These are phyloP conservation scores for Misgurnus mizolepis DNA, from an alignment of 2,113 vertebrate genomes.

Conservation along the genomic window DNA sequence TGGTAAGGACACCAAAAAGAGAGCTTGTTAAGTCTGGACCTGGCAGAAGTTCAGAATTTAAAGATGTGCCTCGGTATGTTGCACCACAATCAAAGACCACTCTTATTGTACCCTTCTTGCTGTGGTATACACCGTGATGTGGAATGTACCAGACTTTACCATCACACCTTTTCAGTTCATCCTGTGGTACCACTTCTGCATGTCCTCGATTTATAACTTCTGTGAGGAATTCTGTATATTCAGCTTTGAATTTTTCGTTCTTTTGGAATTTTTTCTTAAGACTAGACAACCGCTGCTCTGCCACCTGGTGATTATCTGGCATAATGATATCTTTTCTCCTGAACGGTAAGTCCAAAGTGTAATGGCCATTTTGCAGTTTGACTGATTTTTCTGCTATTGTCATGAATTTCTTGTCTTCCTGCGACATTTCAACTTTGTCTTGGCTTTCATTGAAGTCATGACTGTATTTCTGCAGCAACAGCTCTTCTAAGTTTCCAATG, in stretches of 20 bases:
- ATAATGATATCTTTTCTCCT: neutral
- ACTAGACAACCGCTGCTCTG: neutral
- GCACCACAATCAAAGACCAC: no score
- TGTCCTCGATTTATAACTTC: no score
- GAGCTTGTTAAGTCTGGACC: constrained; percentile 25
- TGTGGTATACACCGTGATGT: no score
- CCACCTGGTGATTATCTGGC: constrained; percentile 26
- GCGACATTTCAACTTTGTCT: neutral
- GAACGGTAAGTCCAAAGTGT: constrained; percentile 13
- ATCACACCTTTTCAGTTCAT: neutral
- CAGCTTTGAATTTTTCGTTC: neutral
- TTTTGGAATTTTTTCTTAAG: no score
- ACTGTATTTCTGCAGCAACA: no score
- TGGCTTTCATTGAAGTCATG: neutral
- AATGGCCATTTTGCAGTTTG: constrained; percentile 13
- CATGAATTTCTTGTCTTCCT: constrained; percentile 25
- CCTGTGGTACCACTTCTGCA: no score
- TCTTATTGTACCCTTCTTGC: no score
- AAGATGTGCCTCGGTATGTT: neutral
- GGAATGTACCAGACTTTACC: neutral
- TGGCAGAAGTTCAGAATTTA: constrained; percentile 13
- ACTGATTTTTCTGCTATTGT: neutral
- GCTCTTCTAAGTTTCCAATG: no score
- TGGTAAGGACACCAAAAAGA: neutral
- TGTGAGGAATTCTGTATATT: no score